Evolutionary conservation across 2,888 invertebrate genomes (phyloP).

Genomic region (Drosophila ochracea): DNA sequence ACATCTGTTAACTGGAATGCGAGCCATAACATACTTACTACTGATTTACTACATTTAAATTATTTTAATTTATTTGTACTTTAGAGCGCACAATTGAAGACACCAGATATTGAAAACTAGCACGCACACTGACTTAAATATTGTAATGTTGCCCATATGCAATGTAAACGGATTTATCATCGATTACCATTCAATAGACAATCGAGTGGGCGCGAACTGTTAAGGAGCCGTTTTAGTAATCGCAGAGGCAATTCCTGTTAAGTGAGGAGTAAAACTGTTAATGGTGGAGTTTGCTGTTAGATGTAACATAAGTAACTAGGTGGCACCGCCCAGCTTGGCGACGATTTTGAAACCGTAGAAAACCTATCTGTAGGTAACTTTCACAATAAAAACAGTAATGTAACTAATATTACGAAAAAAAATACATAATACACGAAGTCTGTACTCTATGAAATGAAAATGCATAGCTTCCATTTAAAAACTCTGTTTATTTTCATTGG

Average conservation of each 20-base stretch:
- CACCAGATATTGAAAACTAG: not conserved
- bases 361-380: not conserved
- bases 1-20: not conserved
- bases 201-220: not conserved
- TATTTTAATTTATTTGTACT: not conserved
- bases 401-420: not conserved
- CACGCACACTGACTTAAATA: not conserved
- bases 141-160: not conserved
- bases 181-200: not conserved
- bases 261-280: constrained; percentile 18
- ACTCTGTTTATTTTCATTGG: constrained; percentile 74
- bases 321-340: constrained; percentile 26
- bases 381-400: not conserved
- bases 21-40: not conserved
- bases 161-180: not conserved
- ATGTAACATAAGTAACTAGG: not conserved
- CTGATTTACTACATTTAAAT: not conserved
- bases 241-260: not conserved
- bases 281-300: not conserved
- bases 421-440: not conserved
- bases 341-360: constrained; percentile 7
- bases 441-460: not conserved
- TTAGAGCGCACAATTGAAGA: not conserved
- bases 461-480: constrained; percentile 62
- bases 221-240: not conserved